Evolutionary conservation across 2,113 vertebrate genomes (phyloP).

Genomic region (Ivindomyrus marchei): DNA sequence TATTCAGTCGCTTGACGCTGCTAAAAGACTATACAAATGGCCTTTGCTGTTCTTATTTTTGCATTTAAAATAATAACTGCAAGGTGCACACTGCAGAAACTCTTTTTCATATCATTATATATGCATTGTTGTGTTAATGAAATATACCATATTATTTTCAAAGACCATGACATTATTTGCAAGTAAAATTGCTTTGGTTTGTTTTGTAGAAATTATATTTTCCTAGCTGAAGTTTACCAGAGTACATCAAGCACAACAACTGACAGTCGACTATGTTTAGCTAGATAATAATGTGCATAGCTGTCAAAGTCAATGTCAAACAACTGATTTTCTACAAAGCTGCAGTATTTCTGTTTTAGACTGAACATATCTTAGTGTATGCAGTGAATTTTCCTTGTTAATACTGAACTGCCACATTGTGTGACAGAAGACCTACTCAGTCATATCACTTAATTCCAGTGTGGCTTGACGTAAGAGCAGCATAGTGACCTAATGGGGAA

Average conservation of each 20-base stretch:
- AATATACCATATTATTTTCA: background rate
- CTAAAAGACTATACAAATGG: background rate
- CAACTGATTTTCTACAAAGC: background rate
- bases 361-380: background rate
- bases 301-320: background rate
- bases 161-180: background rate
- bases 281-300: background rate
- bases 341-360: background rate
- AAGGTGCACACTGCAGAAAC: background rate
- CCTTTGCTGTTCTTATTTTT: background rate
- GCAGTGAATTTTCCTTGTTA: background rate
- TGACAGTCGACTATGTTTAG: background rate
- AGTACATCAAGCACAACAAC: background rate
- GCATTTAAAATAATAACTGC: background rate
- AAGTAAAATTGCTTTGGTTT: background rate
- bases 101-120: background rate
- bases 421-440: background rate
- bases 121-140: background rate
- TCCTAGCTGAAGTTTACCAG: background rate
- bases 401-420: background rate
- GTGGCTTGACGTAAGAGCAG: background rate
- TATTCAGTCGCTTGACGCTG: background rate
- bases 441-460: background rate
- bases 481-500: background rate
- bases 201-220: background rate